These are phyloP conservation scores for Bombylius major DNA, from an alignment of 2,888 invertebrate genomes.

Conservation along the genomic window DNA sequence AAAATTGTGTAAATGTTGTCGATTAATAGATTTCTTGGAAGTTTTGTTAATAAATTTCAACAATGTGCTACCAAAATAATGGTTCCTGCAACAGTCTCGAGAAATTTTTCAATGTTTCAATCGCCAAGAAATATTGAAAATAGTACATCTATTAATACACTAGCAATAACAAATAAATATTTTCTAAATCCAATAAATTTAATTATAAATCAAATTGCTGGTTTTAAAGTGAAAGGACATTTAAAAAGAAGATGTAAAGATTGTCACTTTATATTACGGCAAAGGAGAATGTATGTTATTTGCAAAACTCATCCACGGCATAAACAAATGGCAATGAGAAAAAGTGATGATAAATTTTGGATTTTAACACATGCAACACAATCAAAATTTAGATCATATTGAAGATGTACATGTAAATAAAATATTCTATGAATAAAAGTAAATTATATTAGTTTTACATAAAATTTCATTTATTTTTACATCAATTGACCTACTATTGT, in stretches of 20 bases:
- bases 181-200: neutral
- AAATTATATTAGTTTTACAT: too few relatives aligned
- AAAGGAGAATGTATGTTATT: conserved; percentile 56
- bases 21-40: neutral
- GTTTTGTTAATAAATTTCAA: neutral
- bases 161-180: neutral
- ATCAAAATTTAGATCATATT: conserved; percentile 35
- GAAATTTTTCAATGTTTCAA: neutral
- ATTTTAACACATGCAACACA: conserved; percentile 64
- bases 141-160: neutral
- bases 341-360: conserved; percentile 57
- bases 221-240: conserved; percentile 59
- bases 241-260: conserved; percentile 62
- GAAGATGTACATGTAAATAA: conserved; percentile 1
- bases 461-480: too few relatives aligned
- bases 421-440: too few relatives aligned
- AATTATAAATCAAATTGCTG: conserved; percentile 37
- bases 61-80: neutral
- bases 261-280: conserved; percentile 58
- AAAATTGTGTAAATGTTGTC: neutral
- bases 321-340: conserved; percentile 64
- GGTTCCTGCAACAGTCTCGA: neutral
- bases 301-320: conserved; percentile 68
- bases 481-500: too few relatives aligned
- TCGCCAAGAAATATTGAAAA: neutral